Evolutionary conservation across 35 echinoderm and acorn worm genomes (phyloP).

Genomic region (Ptychodera flava): DNA sequence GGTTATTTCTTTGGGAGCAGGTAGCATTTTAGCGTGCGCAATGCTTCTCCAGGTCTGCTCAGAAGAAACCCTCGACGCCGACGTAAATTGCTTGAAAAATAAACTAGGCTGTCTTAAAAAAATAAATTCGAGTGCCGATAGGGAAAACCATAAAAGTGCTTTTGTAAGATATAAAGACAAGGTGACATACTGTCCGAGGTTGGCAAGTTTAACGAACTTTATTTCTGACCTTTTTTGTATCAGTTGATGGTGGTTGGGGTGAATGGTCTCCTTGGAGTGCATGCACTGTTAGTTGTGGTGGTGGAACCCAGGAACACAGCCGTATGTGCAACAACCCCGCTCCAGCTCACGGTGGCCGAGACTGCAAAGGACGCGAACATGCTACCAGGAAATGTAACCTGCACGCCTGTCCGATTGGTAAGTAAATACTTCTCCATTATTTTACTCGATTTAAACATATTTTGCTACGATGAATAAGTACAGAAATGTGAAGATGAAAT

Average conservation of each 20-base stretch:
- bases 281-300: conserved; percentile 84
- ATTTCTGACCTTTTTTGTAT: conserved; percentile 5
- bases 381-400: conserved; percentile 65
- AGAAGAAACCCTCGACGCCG: background rate
- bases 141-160: too few species aligned
- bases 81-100: background rate
- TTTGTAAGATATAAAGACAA: too few species aligned
- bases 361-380: conserved; percentile 28
- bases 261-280: conserved; percentile 65
- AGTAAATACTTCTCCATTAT: conserved; percentile 1
- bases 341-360: conserved; percentile 57
- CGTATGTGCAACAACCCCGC: conserved; percentile 72
- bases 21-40: background rate
- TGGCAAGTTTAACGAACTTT: too few species aligned
- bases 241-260: conserved; percentile 90
- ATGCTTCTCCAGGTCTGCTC: background rate
- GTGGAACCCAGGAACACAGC: conserved; percentile 52
- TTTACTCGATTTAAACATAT: background rate
- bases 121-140: background rate
- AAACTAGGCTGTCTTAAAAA: background rate
- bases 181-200: too few species aligned
- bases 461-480: background rate
- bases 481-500: background rate
- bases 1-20: background rate
- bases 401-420: conserved; percentile 77